phyloP scores from a whole-genome alignment of 2,797 vertebrate genomes.

The Xenopus petersii region DNA sequence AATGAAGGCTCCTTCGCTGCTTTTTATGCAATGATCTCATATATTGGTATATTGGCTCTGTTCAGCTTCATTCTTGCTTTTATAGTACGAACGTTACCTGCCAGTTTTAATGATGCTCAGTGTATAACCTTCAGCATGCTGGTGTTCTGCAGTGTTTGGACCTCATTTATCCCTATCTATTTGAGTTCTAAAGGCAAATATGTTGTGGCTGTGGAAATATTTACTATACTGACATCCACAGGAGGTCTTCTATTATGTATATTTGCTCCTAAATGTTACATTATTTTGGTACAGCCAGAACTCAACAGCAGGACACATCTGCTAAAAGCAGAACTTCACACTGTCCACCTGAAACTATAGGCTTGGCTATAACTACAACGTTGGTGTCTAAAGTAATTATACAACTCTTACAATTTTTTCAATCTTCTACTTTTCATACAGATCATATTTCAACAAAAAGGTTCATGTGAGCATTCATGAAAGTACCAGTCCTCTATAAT shows the following conservation, averaged over 20 bases:
- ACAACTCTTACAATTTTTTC: no score
- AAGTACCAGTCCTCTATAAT: no score
- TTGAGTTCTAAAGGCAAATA: constrained; percentile 5
- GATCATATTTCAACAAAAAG: no score
- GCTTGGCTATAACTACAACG: no score
- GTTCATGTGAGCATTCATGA: no score
- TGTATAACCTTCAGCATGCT: constrained; percentile 7
- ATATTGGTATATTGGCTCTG: constrained; percentile 15
- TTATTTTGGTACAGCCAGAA: neutral
- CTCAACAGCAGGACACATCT: neutral
- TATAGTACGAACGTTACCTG: constrained; percentile 19
- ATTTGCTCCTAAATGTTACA: constrained; percentile 4
- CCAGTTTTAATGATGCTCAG: constrained; percentile 15
- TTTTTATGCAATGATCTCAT: constrained; percentile 15
- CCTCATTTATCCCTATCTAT: constrained; percentile 3
- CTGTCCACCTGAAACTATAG: no score
- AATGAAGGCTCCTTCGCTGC: constrained; percentile 3
- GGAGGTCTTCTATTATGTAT: neutral
- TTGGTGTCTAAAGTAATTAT: no score
- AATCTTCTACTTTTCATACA: no score
- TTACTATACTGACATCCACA: neutral
- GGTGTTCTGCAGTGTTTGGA: neutral
- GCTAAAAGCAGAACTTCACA: no score
- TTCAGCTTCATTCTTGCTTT: constrained; percentile 13
- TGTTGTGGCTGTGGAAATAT: constrained; percentile 5